Evolutionary conservation across 2,888 invertebrate genomes (phyloP).

Genomic region (Diabrotica balteata): DNA sequence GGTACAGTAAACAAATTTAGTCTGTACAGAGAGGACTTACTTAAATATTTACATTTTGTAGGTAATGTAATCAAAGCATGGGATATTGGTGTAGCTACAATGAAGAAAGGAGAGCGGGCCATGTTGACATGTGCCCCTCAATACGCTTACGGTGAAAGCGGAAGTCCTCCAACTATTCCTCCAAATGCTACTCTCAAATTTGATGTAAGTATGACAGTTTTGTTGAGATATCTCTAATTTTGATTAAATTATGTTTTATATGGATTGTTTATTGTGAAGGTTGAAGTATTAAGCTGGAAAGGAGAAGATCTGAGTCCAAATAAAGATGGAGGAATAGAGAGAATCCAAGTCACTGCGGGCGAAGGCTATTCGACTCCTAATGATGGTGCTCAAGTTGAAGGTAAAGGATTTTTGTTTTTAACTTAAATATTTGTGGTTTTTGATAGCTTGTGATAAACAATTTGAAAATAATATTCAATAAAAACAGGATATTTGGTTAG

Average conservation of each 20-base stretch:
- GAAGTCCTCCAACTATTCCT: slow-evolving; percentile 88
- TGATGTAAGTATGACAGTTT: slow-evolving; percentile 67
- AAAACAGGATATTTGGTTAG: too few relatives aligned
- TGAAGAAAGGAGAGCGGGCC: slow-evolving; percentile 90
- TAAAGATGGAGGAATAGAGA: slow-evolving; percentile 83
- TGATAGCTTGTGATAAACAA: neutral
- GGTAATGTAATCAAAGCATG: slow-evolving; percentile 90
- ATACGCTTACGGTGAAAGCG: slow-evolving; percentile 88
- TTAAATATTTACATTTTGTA: slow-evolving; percentile 52
- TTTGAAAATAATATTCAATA: too few relatives aligned
- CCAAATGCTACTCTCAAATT: slow-evolving; percentile 87
- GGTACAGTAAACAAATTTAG: slow-evolving; percentile 61
- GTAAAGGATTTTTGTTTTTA: slow-evolving; percentile 61
- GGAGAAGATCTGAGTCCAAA: slow-evolving; percentile 88
- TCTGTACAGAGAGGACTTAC: neutral
- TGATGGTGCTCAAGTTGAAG: slow-evolving; percentile 82
- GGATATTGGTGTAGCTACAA: slow-evolving; percentile 92
- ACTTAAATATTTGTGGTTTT: neutral
- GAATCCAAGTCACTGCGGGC: slow-evolving; percentile 75
- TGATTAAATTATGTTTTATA: too few relatives aligned
- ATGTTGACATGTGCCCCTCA: slow-evolving; percentile 84
- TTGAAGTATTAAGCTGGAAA: slow-evolving; percentile 87
- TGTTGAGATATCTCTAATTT: too few relatives aligned
- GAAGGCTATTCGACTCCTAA: slow-evolving; percentile 76
- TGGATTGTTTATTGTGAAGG: slow-evolving; percentile 59